phyloP scores from a whole-genome alignment of 37 sponge, comb jelly and placozoan genomes.

The Cladorhizidae sp. region DNA sequence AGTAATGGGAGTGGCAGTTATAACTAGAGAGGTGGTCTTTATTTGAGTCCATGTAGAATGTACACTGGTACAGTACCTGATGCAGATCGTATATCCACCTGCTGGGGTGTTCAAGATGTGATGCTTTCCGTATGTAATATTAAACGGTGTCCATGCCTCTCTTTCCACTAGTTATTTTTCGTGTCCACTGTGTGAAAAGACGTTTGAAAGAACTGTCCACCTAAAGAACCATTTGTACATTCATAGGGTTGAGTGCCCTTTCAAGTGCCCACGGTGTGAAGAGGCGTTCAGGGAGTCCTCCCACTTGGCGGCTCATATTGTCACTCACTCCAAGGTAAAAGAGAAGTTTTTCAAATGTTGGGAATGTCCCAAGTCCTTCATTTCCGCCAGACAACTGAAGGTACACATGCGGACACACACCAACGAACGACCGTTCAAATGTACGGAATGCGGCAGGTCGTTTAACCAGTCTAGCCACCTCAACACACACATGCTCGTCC shows the following conservation, averaged over 20 bases:
- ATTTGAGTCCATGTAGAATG: too few relatives aligned
- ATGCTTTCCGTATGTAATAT: too few relatives aligned
- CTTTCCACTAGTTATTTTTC: background rate
- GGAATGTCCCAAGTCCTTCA: background rate
- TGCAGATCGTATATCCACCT: too few relatives aligned
- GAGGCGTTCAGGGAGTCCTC: background rate
- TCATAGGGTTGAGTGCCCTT: constrained; percentile 3
- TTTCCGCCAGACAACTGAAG: background rate
- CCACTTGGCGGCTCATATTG: background rate
- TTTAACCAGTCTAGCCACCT: background rate
- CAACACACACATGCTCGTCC: constrained; percentile 19
- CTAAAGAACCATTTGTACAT: background rate
- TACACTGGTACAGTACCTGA: too few relatives aligned
- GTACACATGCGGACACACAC: constrained; percentile 29
- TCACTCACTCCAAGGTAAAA: background rate
- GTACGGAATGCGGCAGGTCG: constrained; percentile 5
- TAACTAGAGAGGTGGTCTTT: too few relatives aligned
- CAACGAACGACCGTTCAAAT: constrained; percentile 6
- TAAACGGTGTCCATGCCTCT: too few relatives aligned
- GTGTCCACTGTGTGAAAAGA: constrained; percentile 1
- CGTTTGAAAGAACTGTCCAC: background rate
- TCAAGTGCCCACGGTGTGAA: background rate
- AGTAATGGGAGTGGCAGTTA: too few relatives aligned
- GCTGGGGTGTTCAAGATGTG: too few relatives aligned
- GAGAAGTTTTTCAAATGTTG: background rate